These are phyloP conservation scores for Hololepta plana DNA, from an alignment of 2,888 invertebrate species.

Conservation along the genomic window DNA sequence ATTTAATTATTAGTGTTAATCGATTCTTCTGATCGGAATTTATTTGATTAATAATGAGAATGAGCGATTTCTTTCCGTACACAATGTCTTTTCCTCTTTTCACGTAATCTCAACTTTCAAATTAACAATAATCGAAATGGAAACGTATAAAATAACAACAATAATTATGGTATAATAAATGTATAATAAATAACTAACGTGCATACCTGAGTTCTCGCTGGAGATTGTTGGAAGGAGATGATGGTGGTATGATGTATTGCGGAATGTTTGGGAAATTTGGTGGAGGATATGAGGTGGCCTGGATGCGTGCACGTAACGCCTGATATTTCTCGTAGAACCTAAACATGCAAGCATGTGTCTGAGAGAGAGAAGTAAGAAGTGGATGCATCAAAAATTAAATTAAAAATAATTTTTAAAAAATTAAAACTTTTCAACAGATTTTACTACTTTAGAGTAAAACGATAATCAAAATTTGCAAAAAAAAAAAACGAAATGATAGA, in stretches of 20 bases:
- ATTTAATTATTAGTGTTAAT: too few species aligned
- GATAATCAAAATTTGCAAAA: too few species aligned
- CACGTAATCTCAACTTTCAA: too few species aligned
- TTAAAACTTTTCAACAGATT: neutral
- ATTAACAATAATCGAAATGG: too few species aligned
- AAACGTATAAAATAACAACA: too few species aligned
- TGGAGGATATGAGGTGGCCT: conserved; percentile 65
- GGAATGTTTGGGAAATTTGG: conserved; percentile 37
- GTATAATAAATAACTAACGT: conserved; percentile 14
- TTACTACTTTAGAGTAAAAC: too few species aligned
- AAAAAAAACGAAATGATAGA: too few species aligned
- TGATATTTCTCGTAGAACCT: conserved; percentile 82
- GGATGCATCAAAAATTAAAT: neutral
- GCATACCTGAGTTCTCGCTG: conserved; percentile 24
- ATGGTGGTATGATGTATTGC: conserved; percentile 19
- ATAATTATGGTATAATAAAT: too few species aligned
- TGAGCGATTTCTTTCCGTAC: too few species aligned
- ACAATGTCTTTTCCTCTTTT: too few species aligned
- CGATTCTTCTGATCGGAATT: too few species aligned
- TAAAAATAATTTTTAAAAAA: conserved; percentile 1
- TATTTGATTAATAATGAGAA: too few species aligned
- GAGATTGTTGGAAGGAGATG: conserved; percentile 15
- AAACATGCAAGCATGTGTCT: conserved; percentile 22
- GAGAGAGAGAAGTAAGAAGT: conserved; percentile 10
- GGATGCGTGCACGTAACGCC: conserved; percentile 76